phyloP scores from a whole-genome alignment of 2,797 vertebrate genomes.

The Vespertilio murinus region DNA sequence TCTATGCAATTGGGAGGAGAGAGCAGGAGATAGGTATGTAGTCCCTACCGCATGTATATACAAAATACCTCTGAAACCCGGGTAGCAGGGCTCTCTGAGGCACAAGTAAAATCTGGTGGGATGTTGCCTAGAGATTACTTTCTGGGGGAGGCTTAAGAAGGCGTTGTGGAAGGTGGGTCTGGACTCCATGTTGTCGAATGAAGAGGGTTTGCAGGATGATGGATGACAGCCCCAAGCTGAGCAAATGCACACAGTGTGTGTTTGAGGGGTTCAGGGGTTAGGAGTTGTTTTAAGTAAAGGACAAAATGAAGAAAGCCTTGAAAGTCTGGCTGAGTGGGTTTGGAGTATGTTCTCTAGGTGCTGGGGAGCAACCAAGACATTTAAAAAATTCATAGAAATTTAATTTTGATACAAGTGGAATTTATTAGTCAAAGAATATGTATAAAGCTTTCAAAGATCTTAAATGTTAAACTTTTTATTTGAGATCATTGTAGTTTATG shows the following conservation, averaged over 20 bases:
- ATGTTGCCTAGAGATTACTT: neutral
- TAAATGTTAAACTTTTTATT: neutral
- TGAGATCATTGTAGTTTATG: neutral
- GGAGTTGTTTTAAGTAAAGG: neutral
- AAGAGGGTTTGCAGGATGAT: neutral
- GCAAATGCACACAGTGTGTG: neutral
- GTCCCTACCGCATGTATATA: neutral
- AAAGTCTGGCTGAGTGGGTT: neutral
- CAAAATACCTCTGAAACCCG: neutral
- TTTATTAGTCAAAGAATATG: neutral
- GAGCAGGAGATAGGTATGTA: neutral
- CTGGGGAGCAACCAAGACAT: neutral
- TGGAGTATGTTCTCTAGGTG: neutral
- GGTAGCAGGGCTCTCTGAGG: neutral
- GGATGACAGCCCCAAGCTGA: neutral
- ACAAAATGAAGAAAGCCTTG: neutral
- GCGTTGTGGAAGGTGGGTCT: neutral
- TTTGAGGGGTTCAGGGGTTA: neutral
- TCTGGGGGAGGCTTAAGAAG: neutral
- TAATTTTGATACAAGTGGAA: constrained; percentile 31
- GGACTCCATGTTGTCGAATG: neutral
- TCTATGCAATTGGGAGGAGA: neutral
- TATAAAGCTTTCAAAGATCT: neutral
- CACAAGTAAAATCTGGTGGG: neutral
- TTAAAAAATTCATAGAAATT: constrained; percentile 1